Percentiles rank a stretch among this genome's conserved stretches.
These are phyloP conservation scores for Scelioninae gen. 2 DNA, from an alignment of 2,888 invertebrate genomes.

Conservation along the genomic window DNA sequence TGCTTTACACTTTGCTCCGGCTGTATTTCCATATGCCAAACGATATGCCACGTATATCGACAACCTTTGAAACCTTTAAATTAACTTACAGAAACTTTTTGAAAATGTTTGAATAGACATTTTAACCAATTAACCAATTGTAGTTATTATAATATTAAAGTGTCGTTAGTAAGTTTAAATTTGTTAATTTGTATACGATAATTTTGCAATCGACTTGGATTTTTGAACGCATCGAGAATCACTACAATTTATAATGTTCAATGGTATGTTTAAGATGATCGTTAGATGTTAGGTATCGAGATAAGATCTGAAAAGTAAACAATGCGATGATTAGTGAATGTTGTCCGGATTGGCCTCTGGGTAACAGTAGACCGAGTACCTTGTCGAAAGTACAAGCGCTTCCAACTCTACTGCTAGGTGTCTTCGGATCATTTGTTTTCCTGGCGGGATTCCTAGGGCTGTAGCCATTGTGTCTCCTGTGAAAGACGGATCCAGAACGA, in stretches of 20 bases:
- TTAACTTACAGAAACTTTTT: not conserved
- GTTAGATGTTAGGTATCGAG: slow-evolving; percentile 20
- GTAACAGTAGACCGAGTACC: slow-evolving; percentile 79
- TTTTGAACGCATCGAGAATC: slow-evolving; percentile 31
- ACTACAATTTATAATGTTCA: not conserved
- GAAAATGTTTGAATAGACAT: no score
- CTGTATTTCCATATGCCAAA: no score
- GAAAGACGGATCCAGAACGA: slow-evolving; percentile 94
- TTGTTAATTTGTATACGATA: not conserved
- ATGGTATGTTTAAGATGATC: slow-evolving; percentile 8
- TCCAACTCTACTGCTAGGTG: slow-evolving; percentile 95
- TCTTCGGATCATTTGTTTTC: slow-evolving; percentile 93
- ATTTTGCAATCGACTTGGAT: not conserved
- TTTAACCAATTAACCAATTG: not conserved
- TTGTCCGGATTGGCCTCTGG: slow-evolving; percentile 73
- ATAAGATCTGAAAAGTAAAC: slow-evolving; percentile 25
- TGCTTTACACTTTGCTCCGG: no score
- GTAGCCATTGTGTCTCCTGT: slow-evolving; percentile 96
- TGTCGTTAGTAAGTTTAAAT: not conserved
- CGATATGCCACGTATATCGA: no score
- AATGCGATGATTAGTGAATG: slow-evolving; percentile 64
- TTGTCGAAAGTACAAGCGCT: slow-evolving; percentile 92
- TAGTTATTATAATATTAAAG: not conserved
- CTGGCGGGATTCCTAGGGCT: slow-evolving; percentile 92
- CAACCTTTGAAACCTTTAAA: not conserved